A percentile compares a stretch with the other conserved stretches of the same genome.
phyloP scores from a whole-genome alignment of 2,888 invertebrate genomes.

The Heliconius aoede region DNA sequence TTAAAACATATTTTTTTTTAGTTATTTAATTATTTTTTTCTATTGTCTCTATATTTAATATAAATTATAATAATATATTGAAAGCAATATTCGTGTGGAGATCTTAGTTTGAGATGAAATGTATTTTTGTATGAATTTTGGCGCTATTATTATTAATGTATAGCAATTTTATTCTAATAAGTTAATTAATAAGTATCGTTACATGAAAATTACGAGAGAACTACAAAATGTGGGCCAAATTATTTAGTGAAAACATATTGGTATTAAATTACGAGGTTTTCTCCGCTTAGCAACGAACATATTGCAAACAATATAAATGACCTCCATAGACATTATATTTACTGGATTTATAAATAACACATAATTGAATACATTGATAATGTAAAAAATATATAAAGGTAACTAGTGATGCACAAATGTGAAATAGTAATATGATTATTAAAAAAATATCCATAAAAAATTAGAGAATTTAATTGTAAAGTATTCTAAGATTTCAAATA shows the following conservation, averaged over 20 bases:
- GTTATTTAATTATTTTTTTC: conserved; percentile 15
- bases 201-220: conserved; percentile 15
- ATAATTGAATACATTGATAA: background rate
- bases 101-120: conserved; percentile 26
- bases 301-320: background rate
- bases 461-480: background rate
- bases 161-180: conserved; percentile 27
- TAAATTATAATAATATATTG: conserved; percentile 8
- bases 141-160: conserved; percentile 32
- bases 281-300: background rate
- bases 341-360: background rate
- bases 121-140: conserved; percentile 43
- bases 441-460: background rate
- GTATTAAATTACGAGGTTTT: conserved; percentile 13
- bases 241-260: conserved; percentile 13
- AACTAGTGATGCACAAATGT: background rate
- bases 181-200: conserved; percentile 27
- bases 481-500: background rate
- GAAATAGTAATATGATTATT: background rate
- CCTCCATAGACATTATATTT: background rate
- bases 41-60: conserved; percentile 18
- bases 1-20: conserved; percentile 20
- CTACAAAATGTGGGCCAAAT: conserved; percentile 21
- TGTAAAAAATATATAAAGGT: background rate
- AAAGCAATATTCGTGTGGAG: conserved; percentile 33